These are phyloP conservation scores for Tenodera sinensis DNA, from an alignment of 2,888 invertebrate genomes.

Conservation along the genomic window DNA sequence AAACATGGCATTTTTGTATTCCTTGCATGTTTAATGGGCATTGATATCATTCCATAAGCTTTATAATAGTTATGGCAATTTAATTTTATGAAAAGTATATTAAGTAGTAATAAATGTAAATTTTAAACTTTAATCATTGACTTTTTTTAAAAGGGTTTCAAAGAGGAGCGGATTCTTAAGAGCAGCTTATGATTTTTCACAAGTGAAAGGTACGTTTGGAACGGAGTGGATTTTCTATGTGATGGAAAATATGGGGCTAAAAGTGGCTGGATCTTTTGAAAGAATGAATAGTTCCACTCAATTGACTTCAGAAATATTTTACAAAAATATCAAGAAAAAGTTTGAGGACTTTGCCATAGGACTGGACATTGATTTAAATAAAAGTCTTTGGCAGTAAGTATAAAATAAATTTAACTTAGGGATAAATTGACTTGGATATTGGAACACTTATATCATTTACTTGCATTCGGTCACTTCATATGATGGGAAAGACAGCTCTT, in stretches of 20 bases:
- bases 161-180: conserved; percentile 39
- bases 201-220: conserved; percentile 46
- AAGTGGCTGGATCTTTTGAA: conserved; percentile 47
- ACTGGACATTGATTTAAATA: conserved; percentile 55
- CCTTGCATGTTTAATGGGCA: too few species aligned
- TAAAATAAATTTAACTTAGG: too few species aligned
- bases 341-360: conserved; percentile 52
- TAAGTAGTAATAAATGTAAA: not conserved
- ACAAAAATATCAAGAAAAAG: conserved; percentile 52
- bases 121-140: conserved; percentile 20
- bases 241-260: conserved; percentile 51
- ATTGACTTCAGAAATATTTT: conserved; percentile 49
- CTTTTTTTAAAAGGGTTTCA: conserved; percentile 24
- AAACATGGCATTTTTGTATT: too few species aligned
- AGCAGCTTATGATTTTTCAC: conserved; percentile 46
- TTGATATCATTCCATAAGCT: too few species aligned
- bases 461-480: too few species aligned
- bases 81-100: too few species aligned
- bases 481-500: too few species aligned
- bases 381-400: conserved; percentile 48
- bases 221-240: conserved; percentile 53
- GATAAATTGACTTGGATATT: too few species aligned
- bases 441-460: too few species aligned
- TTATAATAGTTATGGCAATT: too few species aligned
- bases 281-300: conserved; percentile 45